Percentiles rank a stretch among this genome's conserved stretches.
Evolutionary conservation across 1,140 invertebrate genomes (phyloP).

Genomic region (Aethina tumida): DNA sequence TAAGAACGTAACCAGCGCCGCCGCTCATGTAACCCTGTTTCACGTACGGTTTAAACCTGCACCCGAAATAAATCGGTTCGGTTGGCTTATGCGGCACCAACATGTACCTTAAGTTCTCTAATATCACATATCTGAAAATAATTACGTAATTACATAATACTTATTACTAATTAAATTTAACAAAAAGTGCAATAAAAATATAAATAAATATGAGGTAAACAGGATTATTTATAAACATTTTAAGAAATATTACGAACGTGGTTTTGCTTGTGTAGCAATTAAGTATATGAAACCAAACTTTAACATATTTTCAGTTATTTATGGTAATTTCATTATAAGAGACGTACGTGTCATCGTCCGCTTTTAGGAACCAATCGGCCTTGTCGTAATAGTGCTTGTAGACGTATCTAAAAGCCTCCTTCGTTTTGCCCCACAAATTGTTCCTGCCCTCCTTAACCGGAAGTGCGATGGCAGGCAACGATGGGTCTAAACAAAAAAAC

Average conservation of each 20-base stretch:
- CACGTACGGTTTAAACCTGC: conserved; percentile 77
- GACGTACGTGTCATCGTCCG: conserved; percentile 85
- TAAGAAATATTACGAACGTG: no score
- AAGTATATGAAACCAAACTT: no score
- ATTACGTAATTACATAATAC: no score
- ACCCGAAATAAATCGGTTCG: conserved; percentile 77
- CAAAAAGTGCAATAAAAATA: no score
- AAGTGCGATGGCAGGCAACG: conserved; percentile 55
- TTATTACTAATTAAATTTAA: no score
- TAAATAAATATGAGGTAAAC: no score
- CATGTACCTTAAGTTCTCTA: conserved; percentile 87
- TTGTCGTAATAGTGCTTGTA: conserved; percentile 72
- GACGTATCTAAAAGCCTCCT: conserved; percentile 81
- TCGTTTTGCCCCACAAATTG: conserved; percentile 90
- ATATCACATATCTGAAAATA: conserved; percentile 66
- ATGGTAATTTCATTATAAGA: no score
- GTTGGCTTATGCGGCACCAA: conserved; percentile 58
- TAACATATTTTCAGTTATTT: no score
- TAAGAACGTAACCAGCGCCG: conserved; percentile 85
- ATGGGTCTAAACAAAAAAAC: conserved; percentile 42
- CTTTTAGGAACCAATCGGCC: conserved; percentile 89
- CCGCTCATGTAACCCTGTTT: conserved; percentile 91
- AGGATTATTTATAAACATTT: no score
- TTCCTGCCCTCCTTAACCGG: conserved; percentile 78
- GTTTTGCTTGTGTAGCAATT: no score